A percentile compares a stretch with the other conserved stretches of the same genome.
phyloP scores from a whole-genome alignment of 2,113 vertebrate genomes.

The Geothlypis trichas region DNA sequence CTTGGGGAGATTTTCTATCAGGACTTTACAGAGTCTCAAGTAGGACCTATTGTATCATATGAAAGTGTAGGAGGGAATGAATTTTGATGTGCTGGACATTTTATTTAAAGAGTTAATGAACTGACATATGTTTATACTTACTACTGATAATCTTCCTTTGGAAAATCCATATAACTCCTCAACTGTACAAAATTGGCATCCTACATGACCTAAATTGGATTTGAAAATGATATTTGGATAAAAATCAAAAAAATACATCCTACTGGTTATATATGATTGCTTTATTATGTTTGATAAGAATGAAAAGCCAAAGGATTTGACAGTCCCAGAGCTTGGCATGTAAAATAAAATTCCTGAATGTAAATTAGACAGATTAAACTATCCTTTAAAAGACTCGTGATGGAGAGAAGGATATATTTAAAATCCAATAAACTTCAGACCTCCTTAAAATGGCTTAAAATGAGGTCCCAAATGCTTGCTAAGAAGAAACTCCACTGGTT shows the following conservation, averaged over 20 bases:
- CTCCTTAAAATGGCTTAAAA: constrained; percentile 73
- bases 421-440: constrained; percentile 72
- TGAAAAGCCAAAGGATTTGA: constrained; percentile 63
- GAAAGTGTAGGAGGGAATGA: not conserved
- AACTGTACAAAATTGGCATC: constrained; percentile 44
- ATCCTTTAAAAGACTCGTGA: constrained; percentile 65
- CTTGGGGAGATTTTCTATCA: not conserved
- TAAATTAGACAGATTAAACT: constrained; percentile 69
- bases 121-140: constrained; percentile 61
- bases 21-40: not conserved
- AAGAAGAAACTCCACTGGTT: constrained; percentile 65
- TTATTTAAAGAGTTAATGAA: constrained; percentile 44
- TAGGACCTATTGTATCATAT: not conserved
- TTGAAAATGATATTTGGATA: constrained; percentile 60
- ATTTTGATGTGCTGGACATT: constrained; percentile 17
- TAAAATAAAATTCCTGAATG: constrained; percentile 73
- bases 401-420: constrained; percentile 64
- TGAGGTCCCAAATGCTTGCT: constrained; percentile 64
- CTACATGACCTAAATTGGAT: constrained; percentile 52
- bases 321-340: constrained; percentile 57
- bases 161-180: constrained; percentile 64
- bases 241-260: constrained; percentile 46
- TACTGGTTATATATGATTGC: constrained; percentile 29
- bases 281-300: constrained; percentile 75
- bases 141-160: constrained; percentile 45